Evolutionary conservation across 2,888 invertebrate species (phyloP).

Genomic region (Synergus laeviventris): DNA sequence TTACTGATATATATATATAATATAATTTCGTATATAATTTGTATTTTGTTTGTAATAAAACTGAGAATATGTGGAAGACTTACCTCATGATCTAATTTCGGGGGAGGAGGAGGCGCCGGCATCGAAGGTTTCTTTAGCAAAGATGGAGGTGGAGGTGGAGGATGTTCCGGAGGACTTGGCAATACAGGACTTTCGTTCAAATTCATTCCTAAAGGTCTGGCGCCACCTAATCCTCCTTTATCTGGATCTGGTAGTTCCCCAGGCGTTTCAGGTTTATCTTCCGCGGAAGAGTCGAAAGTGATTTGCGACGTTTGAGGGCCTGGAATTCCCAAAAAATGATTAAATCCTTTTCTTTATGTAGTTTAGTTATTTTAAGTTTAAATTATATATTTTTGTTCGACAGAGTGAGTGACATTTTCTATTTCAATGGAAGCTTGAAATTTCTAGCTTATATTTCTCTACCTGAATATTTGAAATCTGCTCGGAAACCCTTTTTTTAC

Average conservation of each 20-base stretch:
- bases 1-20: background rate
- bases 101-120: conserved; percentile 80
- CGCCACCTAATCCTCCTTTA: conserved; percentile 86
- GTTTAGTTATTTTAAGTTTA: too few relatives aligned
- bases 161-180: conserved; percentile 77
- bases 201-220: conserved; percentile 86
- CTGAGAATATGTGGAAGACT: conserved; percentile 56
- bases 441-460: too few relatives aligned
- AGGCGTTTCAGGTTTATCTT: conserved; percentile 84
- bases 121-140: conserved; percentile 77
- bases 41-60: background rate
- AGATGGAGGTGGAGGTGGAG: conserved; percentile 77
- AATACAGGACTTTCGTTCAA: conserved; percentile 75
- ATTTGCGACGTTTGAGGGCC: conserved; percentile 79
- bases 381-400: too few relatives aligned
- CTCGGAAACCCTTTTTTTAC: too few relatives aligned
- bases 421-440: too few relatives aligned
- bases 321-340: conserved; percentile 49
- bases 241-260: conserved; percentile 88
- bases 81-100: conserved; percentile 80
- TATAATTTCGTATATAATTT: background rate
- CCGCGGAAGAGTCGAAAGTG: conserved; percentile 77
- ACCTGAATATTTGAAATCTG: too few relatives aligned
- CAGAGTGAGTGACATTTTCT: too few relatives aligned
- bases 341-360: background rate